Conservation (phyloP, 64 coral and sea anemone genomes). For the Actinia equina region DNA sequence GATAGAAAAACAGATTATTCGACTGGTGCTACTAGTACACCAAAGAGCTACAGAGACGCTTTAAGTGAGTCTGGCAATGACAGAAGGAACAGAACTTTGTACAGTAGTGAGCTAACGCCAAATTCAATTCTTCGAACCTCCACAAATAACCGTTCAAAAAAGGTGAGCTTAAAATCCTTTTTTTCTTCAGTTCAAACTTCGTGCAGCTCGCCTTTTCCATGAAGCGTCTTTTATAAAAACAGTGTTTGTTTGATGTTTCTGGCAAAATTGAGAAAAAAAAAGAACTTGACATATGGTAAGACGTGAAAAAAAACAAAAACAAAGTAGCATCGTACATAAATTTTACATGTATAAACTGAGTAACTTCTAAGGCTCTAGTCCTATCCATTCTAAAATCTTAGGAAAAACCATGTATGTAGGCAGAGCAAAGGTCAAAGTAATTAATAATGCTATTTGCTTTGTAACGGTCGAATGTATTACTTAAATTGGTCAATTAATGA, state of each 20-base stretch:
- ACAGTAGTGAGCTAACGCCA: conserved; percentile 7
- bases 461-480: not conserved
- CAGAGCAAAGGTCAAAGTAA: not conserved
- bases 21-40: conserved; percentile 39
- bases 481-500: not conserved
- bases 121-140: conserved; percentile 51
- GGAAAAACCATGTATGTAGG: no score
- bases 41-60: conserved; percentile 65
- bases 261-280: no score
- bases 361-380: no score
- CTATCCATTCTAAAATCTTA: no score
- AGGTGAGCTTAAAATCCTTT: conserved; percentile 15
- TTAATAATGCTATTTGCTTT: conserved; percentile 5
- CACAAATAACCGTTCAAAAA: conserved; percentile 52
- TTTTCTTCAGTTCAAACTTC: no score
- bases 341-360: no score
- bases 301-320: no score
- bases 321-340: no score
- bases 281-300: no score
- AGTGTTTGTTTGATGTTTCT: no score
- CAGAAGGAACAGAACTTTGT: conserved; percentile 49
- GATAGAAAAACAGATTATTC: conserved; percentile 4
- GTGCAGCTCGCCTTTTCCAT: no score
- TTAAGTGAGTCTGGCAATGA: conserved; percentile 65
- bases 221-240: no score